These are phyloP conservation scores for Timema podura DNA, from an alignment of 2,888 invertebrate species.

Conservation along the genomic window DNA sequence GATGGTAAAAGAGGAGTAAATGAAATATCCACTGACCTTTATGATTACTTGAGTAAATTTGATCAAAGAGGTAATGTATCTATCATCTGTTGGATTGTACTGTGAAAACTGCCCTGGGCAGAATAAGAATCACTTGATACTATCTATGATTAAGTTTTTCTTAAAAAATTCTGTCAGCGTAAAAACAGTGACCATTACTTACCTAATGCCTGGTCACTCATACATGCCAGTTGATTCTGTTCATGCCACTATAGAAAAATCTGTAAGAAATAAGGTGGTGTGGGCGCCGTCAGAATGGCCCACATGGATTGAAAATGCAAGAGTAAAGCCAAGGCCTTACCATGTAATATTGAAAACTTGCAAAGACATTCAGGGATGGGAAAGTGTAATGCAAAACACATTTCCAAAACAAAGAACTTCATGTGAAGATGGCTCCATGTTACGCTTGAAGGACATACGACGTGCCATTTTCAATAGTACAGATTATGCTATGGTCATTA, in stretches of 20 bases:
- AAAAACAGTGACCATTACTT: conserved; percentile 7
- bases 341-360: too few relatives aligned
- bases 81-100: not conserved
- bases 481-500: too few relatives aligned
- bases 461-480: too few relatives aligned
- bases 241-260: conserved; percentile 3
- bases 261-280: conserved; percentile 1
- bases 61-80: not conserved
- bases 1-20: conserved; percentile 38
- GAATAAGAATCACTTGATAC: not conserved
- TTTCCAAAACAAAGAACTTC: too few relatives aligned
- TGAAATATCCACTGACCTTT: conserved; percentile 32
- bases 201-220: conserved; percentile 1
- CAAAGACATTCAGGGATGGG: too few relatives aligned
- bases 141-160: conserved; percentile 3
- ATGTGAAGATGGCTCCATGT: too few relatives aligned
- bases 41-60: not conserved
- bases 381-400: too few relatives aligned
- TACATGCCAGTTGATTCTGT: conserved; percentile 8
- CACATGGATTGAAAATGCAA: too few relatives aligned
- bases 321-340: too few relatives aligned
- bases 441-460: too few relatives aligned
- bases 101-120: not conserved
- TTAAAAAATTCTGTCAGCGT: not conserved
- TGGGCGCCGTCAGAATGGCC: not conserved